Evolutionary conservation across 2,888 invertebrate genomes (phyloP), one percentile per base, ranked within the genome.

Genomic region (Polyommatus iphigenia): DNA sequence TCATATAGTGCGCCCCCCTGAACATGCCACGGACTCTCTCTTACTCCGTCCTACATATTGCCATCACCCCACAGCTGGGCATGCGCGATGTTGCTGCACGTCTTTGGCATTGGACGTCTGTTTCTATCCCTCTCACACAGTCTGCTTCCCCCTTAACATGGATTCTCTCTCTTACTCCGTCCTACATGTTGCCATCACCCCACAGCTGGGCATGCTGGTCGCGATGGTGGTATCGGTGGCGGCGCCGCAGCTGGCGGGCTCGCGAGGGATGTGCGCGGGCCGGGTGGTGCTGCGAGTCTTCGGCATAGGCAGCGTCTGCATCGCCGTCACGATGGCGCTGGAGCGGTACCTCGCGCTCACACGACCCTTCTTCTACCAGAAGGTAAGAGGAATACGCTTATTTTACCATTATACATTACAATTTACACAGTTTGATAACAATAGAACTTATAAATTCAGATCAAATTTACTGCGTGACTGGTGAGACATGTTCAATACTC

Each of bases 331-430:
- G 79, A 98, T 98, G 98, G 98, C 98, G 15, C 95, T 96, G 57
- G 98, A 98, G 90, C 94, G 98, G 82, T 98, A 97, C 96, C 94
- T 98, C 85, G 98, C 98, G 32, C 95, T 98, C 83, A 97, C 98
- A 15, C 95, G 97, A 82, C 98, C 98, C 62, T 98, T 98, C 90
- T 94, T 97, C 84, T 98, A 98, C 89, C 98, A 98, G 89, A 97
- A 97, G 96, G 98, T 98, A 90, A 89, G 81, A 7, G 36, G 36
- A 46, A 46, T 46, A 13, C 36, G 18, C 15, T 54, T 18, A 18
- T 54, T 54, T 50, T 18, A 54, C 54, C 54, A 18, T 1, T 54
- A 54, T 7, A 36, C 7, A 36, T 32, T 32, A n/a, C n/a, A n/a
- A n/a, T n/a, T n/a, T n/a, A 3, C 1, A 7, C 6, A 36, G 6